Evolutionary conservation across 2,888 invertebrate genomes (phyloP).

Genomic region (Mechanitis messenoides): DNA sequence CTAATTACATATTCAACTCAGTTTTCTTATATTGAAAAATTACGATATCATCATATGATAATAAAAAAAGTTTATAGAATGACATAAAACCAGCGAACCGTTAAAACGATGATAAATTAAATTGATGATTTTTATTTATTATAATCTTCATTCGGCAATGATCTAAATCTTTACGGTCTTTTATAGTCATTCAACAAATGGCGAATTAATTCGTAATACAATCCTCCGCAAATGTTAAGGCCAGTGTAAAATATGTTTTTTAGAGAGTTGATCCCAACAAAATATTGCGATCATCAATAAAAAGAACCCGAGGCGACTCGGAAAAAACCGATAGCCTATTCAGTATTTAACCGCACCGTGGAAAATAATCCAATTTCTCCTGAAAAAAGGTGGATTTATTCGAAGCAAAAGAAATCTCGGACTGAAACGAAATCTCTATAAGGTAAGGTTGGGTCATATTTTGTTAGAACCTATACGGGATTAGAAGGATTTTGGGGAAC

Average conservation of each 20-base stretch:
- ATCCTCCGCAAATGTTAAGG: constrained; percentile 15
- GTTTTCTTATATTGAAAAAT: no score
- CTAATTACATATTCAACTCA: no score
- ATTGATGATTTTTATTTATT: no score
- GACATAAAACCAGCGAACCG: no score
- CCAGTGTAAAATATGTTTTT: constrained; percentile 29
- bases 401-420: constrained; percentile 28
- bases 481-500: constrained; percentile 31
- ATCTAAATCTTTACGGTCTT: neutral
- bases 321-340: constrained; percentile 29
- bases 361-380: constrained; percentile 32
- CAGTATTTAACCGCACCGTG: constrained; percentile 31
- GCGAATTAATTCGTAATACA: constrained; percentile 14
- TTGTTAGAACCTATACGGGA: constrained; percentile 32
- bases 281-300: constrained; percentile 31
- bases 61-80: no score
- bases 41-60: no score
- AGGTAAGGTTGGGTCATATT: constrained; percentile 31
- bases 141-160: no score
- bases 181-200: constrained; percentile 10
- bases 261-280: constrained; percentile 25
- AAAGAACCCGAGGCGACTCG: constrained; percentile 24
- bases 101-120: no score
- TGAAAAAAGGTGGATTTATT: constrained; percentile 31
- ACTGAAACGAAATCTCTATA: constrained; percentile 27